Conservation (phyloP, 2,113 vertebrate species). For the Thamnaconus septentrionalis region DNA sequence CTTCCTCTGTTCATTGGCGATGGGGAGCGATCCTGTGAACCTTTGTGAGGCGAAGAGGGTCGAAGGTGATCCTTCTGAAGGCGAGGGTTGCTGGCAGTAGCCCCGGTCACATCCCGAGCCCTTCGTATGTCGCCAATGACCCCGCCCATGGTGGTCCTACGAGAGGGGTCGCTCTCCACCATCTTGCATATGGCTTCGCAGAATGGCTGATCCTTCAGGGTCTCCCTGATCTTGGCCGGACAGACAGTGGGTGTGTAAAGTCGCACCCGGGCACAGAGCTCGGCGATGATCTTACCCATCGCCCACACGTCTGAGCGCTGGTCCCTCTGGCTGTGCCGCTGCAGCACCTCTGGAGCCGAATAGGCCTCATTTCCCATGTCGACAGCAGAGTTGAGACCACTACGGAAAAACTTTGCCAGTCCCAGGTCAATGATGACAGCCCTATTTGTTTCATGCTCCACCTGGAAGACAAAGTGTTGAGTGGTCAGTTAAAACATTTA, state of each 20-base stretch:
- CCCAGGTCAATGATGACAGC: slow-evolving; percentile 78
- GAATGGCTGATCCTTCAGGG: slow-evolving; percentile 56
- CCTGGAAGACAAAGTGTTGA: slow-evolving; percentile 48
- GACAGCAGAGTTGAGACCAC: slow-evolving; percentile 64
- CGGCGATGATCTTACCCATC: slow-evolving; percentile 76
- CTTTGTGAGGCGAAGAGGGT: neutral
- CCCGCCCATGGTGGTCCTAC: slow-evolving; percentile 54
- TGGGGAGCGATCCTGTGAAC: neutral
- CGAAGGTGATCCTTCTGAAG: neutral
- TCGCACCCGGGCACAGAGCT: slow-evolving; percentile 68
- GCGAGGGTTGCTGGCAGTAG: neutral
- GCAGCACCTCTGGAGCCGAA: slow-evolving; percentile 72
- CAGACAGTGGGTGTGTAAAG: slow-evolving; percentile 58
- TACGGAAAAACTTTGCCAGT: slow-evolving; percentile 71
- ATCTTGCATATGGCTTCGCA: slow-evolving; percentile 59
- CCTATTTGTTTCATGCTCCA: slow-evolving; percentile 73
- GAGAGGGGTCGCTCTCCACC: slow-evolving; percentile 49
- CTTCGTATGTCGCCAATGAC: slow-evolving; percentile 62
- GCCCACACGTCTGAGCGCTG: slow-evolving; percentile 77
- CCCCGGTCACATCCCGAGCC: slow-evolving; percentile 7
- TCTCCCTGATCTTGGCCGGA: slow-evolving; percentile 66
- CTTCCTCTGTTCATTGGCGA: neutral
- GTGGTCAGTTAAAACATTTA: too few relatives aligned
- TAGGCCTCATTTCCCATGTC: slow-evolving; percentile 76
- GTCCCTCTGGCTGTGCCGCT: slow-evolving; percentile 41